These are phyloP conservation scores for Drosophila flavopinicola DNA, from an alignment of 2,888 invertebrate genomes.

Conservation along the genomic window DNA sequence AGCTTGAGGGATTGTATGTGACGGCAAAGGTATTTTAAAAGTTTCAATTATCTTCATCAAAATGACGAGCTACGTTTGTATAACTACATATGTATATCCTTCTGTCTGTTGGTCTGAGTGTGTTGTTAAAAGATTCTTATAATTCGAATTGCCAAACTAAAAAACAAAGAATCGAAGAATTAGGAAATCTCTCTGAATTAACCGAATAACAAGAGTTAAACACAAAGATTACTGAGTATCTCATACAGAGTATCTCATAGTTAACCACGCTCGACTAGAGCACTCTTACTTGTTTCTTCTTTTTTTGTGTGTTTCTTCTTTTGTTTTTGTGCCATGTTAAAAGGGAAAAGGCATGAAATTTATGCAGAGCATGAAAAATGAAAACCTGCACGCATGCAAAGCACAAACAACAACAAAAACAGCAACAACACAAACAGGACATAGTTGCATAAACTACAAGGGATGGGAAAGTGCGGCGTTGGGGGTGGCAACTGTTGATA, in stretches of 20 bases:
- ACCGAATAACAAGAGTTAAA: too few relatives aligned
- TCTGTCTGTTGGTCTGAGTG: too few relatives aligned
- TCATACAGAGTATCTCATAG: slow-evolving; percentile 1
- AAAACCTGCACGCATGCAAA: slow-evolving; percentile 68
- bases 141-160: too few relatives aligned
- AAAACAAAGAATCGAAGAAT: too few relatives aligned
- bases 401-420: slow-evolving; percentile 11
- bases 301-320: slow-evolving; percentile 11
- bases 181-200: too few relatives aligned
- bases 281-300: neutral
- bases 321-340: slow-evolving; percentile 30
- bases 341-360: slow-evolving; percentile 59
- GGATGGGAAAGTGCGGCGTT: too few relatives aligned
- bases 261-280: neutral
- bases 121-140: too few relatives aligned
- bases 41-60: too few relatives aligned
- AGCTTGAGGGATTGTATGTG: too few relatives aligned
- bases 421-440: slow-evolving; percentile 1
- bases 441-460: slow-evolving; percentile 16
- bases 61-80: too few relatives aligned
- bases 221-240: too few relatives aligned
- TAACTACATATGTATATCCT: too few relatives aligned
- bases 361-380: slow-evolving; percentile 69
- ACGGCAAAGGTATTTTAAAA: neutral
- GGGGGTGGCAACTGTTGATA: slow-evolving; percentile 28